Evolutionary conservation across 2,888 invertebrate species (phyloP).

Genomic region (Sesia bembeciformis): DNA sequence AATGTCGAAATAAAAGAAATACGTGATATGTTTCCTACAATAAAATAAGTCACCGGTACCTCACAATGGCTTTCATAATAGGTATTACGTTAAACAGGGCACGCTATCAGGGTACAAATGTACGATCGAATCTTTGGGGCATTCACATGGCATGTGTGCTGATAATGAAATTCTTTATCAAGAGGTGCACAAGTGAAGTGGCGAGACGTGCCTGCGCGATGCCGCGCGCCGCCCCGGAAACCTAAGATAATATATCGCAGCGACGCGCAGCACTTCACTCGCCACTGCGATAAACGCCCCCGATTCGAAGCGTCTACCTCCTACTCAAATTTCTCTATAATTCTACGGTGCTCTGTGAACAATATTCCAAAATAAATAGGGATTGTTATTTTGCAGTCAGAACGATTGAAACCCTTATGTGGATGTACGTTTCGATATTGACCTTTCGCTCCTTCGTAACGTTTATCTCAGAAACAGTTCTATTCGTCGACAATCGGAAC

Average conservation of each 20-base stretch:
- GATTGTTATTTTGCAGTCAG: constrained; percentile 42
- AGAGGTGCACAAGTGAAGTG: constrained; percentile 37
- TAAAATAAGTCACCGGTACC: background rate
- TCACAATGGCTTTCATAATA: background rate
- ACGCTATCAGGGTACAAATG: background rate
- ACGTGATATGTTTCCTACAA: background rate
- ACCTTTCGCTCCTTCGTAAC: constrained; percentile 7
- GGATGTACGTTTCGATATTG: constrained; percentile 13
- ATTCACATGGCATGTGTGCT: constrained; percentile 39
- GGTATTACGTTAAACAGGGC: background rate
- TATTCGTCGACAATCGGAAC: constrained; percentile 9
- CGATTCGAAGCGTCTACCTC: constrained; percentile 15
- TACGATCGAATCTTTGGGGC: constrained; percentile 28
- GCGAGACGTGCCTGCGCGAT: constrained; percentile 35
- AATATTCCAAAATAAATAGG: constrained; percentile 51
- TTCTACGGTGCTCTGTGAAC: constrained; percentile 32
- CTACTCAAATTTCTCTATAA: background rate
- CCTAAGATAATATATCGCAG: background rate
- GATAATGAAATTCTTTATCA: constrained; percentile 64
- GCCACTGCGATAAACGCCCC: constrained; percentile 21
- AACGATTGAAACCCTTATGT: constrained; percentile 37
- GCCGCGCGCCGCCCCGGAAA: constrained; percentile 1
- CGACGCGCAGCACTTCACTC: constrained; percentile 6
- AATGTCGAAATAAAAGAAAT: no score
- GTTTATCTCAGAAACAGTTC: background rate